phyloP scores from a whole-genome alignment of 2,113 vertebrate species.

The Ondatra zibethicus region DNA sequence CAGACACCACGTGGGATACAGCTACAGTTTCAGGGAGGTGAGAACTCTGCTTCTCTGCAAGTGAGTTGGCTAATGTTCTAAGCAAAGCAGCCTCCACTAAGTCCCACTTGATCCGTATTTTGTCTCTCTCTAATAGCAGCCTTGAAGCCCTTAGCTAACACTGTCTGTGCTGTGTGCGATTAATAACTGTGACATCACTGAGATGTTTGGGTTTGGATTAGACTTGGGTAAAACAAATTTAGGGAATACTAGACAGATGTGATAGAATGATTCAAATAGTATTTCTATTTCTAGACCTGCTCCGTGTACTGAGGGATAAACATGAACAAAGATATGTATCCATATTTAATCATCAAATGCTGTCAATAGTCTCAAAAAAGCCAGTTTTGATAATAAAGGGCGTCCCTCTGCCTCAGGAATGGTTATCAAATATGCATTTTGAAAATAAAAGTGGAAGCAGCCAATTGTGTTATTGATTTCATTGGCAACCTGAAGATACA shows the following conservation, averaged over 20 bases:
- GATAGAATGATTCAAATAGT: conserved; percentile 25
- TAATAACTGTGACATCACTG: conserved; percentile 31
- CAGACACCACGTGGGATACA: conserved; percentile 87
- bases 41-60: neutral
- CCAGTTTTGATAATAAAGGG: conserved; percentile 1
- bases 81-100: neutral
- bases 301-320: conserved; percentile 15
- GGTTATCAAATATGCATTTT: neutral
- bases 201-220: conserved; percentile 54
- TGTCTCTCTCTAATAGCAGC: neutral
- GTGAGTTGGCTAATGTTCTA: neutral
- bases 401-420: neutral
- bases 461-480: neutral
- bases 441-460: neutral
- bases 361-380: conserved; percentile 9
- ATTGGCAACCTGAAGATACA: neutral
- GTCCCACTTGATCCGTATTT: neutral
- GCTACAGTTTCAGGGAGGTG: conserved; percentile 87
- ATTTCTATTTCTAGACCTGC: neutral
- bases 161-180: conserved; percentile 3
- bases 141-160: conserved; percentile 1
- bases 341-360: conserved; percentile 20
- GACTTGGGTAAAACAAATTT: conserved; percentile 47
- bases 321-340: neutral
- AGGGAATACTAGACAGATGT: neutral